Evolutionary conservation across 2,113 vertebrate species (phyloP), one percentile per base, ranked within the genome.

Genomic region (Orientallactaga bullata): DNA sequence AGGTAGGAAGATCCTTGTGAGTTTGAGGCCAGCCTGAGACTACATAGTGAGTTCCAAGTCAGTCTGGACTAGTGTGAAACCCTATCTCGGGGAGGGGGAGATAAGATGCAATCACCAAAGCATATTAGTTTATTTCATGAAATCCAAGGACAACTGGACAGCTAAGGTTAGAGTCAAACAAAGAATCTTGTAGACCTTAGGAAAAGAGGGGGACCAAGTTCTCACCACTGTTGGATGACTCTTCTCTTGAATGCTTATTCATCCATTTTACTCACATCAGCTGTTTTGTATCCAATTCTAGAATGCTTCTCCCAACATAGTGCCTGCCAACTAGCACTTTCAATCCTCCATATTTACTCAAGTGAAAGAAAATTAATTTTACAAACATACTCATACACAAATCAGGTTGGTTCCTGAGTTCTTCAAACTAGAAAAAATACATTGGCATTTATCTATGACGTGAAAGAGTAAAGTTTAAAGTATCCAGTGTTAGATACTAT

Each of bases 361-460:
- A 72, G 24, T 84, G 26, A 95, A 90, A 96, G 55, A 71, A 95
- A 85, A 58, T 32, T 72, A 32, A 79, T 35, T 42, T 80, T 83
- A 91, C 9, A 94, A 86, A 85, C 47, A 7, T 7, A 15, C 42
- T 32, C 30, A 76, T 9, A 30, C 8, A 71, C 7, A 69, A 51
- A 39, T 92, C n/a, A 85, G 65, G 1, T 23, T 88, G 92, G 82
- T 23, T 83, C 24, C 71, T 79, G 85, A 88, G 55, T 39, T 72
- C 28, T 17, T 28, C 83, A 79, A 89, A 80, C 30, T 66, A 5
- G 37, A 93, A 82, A 87, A 7, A 73, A 79, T 5, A 9, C 26
- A 74, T n/a, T 60, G 18, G 42, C 32, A 88, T 35, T 82, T 51
- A 80, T 17, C 10, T 30, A 3, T 76, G 7, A 4, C 78, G 72